A percentile compares a stretch with the other conserved stretches of the same genome.
These are phyloP conservation scores for Halichoerus grypus DNA, from an alignment of 2,113 vertebrate genomes.

Conservation along the genomic window DNA sequence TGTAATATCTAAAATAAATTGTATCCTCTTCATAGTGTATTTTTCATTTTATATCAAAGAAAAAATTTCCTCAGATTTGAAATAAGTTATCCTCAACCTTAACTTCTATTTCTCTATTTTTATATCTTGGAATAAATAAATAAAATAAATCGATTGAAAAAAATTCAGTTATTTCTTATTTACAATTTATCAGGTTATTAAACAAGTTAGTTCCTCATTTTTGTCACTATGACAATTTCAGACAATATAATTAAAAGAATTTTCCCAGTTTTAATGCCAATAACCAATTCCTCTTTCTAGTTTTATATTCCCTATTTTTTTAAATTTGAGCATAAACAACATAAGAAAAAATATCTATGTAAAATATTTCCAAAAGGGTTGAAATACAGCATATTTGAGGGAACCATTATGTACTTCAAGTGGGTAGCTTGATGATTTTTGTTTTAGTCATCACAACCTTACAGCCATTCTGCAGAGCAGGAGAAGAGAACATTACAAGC, in stretches of 20 bases:
- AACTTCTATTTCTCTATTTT: background rate
- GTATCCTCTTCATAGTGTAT: background rate
- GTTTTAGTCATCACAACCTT: background rate
- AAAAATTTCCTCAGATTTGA: background rate
- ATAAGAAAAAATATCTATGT: background rate
- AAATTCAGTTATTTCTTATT: background rate
- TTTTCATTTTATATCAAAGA: background rate
- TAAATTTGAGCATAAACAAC: background rate
- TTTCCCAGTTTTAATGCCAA: background rate
- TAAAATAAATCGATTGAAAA: background rate
- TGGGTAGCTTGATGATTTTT: background rate
- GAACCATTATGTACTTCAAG: background rate
- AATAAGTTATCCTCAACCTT: background rate
- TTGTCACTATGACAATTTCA: background rate
- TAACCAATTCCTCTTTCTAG: background rate
- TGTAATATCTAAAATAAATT: background rate
- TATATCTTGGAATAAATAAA: background rate
- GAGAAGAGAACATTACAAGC: background rate
- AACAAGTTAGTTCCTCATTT: background rate
- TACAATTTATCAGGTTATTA: background rate
- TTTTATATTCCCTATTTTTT: background rate
- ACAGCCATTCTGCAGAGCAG: background rate
- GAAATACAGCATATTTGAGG: background rate
- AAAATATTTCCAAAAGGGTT: background rate
- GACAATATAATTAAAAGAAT: background rate